Base-by-base conservation (phyloP, 1,140 invertebrate genomes). In the Mactra quadrangularis region DNA sequence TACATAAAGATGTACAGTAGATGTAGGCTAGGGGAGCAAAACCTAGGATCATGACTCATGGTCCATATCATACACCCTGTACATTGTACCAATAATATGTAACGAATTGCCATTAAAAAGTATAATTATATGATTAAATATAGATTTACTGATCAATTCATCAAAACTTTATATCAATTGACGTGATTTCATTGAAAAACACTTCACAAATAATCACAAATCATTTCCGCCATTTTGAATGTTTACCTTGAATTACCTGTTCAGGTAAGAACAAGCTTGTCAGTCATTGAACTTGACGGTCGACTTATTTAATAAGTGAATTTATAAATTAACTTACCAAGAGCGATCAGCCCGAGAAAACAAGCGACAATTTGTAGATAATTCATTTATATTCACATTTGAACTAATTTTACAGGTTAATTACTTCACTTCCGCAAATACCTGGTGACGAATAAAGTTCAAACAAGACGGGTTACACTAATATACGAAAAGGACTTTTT, bases 261-360 rank as follows among this genome's bases (percentile, higher is more conserved):
- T 52, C 68, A 19, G 41, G 29, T n/a, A 27, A 55, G 7, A n/a
- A 45, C 6, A 1, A 29, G 1, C 1, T 35, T 31, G 47, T 22
- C n/a, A 35, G 3, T 29, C 38, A 47, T 27, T 15, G 11, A 52
- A 22, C 17, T n/a, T 11, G 47, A n/a, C 17, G 9, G 1, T 29
- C 17, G 9, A 41, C 25, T 41, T 47, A 38, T 2, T 47, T 11
- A 6, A 7, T 19, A 47, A 35, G 25, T 3, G 27, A 25, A 72
- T 70, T 3, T 15, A 17, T 22, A 38, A 27, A 27, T 3, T 38
- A 25, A 72, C 70, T 72, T 72, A 72, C 70, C 70, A 57, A 72
- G 3, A 6, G 70, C 19, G n/a, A 72, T 38, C 70, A 72, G 38
- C 33, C 70, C 70, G 6, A 57, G 50, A 72, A 72, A 57, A 38